Conservation (phyloP, 1,140 invertebrate genomes). For the Asobara japonica region DNA sequence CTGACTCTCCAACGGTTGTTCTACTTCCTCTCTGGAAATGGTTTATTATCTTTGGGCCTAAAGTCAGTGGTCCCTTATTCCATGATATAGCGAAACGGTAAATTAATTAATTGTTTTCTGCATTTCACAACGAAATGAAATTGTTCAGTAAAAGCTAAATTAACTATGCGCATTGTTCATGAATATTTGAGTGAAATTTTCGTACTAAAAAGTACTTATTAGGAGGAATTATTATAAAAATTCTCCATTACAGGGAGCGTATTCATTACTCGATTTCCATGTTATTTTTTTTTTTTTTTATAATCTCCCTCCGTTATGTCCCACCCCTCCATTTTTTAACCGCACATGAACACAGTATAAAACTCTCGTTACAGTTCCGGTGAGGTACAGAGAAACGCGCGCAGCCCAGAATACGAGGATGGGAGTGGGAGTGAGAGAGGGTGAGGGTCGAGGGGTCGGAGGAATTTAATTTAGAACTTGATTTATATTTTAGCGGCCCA, state of each 20-base stretch:
- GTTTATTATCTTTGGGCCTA: too few relatives aligned
- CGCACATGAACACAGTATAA: slow-evolving; percentile 30
- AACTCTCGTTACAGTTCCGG: slow-evolving; percentile 33
- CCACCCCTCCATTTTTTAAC: neutral
- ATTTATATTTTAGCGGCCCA: slow-evolving; percentile 64
- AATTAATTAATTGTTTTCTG: too few relatives aligned
- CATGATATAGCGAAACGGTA: too few relatives aligned
- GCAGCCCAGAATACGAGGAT: neutral
- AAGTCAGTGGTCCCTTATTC: too few relatives aligned
- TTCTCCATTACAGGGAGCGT: neutral
- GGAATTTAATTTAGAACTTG: slow-evolving; percentile 66
- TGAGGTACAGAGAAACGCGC: neutral
- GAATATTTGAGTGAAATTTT: neutral
- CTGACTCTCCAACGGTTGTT: too few relatives aligned
- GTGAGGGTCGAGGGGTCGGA: slow-evolving; percentile 31
- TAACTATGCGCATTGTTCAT: too few relatives aligned
- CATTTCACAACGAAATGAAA: too few relatives aligned
- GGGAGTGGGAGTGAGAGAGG: neutral
- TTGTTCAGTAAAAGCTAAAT: too few relatives aligned
- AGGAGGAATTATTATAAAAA: neutral
- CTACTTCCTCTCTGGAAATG: too few relatives aligned
- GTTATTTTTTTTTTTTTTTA: neutral
- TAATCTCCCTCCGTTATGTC: slow-evolving; percentile 9
- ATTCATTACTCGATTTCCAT: neutral
- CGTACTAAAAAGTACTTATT: neutral